Base-by-base conservation (phyloP, 2,113 vertebrate genomes). In the Psilopsiagon aymara region DNA sequence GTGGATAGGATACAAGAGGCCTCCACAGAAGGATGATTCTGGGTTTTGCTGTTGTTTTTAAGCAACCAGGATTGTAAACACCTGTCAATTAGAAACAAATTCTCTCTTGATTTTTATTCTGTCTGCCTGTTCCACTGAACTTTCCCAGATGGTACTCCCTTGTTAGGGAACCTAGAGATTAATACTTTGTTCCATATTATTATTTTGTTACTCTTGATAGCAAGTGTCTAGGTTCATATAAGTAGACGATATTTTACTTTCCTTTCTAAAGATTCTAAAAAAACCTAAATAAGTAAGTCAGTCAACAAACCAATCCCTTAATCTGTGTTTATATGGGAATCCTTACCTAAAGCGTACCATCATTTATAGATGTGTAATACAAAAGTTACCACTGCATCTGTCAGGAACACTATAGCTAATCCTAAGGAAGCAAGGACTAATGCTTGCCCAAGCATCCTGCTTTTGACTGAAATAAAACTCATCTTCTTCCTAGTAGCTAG, bases 1-100 rank as follows among this genome's bases (percentile, higher is more conserved):
- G 7, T 60, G 4, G 7, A n/a, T 4, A 39, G 2, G 7, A 2
- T 14, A 55, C 5, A 68, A 78, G 10, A 2, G 27, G 2, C 13
- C 7, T 81, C 55, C 18, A 47, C 7, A 39, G 25, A 67, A 57
- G 2, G 5, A 81, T 4, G 4, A 75, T 21, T 62, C 3, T 29
- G n/a, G 31, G 1, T 21, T 14, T 35, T 62, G 35, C 5, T 37
- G 9, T 9, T 25, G 5, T 46, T 57, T 81, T 53, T 28, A 16
- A 8, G 1, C 5, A 51, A 9, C 9, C 67, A 11, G 0, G 17
- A 51, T n/a, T 59, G 3, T 27, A 69, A 83, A 27, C 3, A 5
- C 17, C 4, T 66, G 7, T 43, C 66, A 74, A 64, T 55, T 64
- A 2, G 23, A 68, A 90, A 51, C 20, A 17, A 17, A 23, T 59